A percentile compares a stretch with the other conserved stretches of the same genome.
phyloP scores from a whole-genome alignment of 2,113 vertebrate species.

The Toxotes jaculatrix region DNA sequence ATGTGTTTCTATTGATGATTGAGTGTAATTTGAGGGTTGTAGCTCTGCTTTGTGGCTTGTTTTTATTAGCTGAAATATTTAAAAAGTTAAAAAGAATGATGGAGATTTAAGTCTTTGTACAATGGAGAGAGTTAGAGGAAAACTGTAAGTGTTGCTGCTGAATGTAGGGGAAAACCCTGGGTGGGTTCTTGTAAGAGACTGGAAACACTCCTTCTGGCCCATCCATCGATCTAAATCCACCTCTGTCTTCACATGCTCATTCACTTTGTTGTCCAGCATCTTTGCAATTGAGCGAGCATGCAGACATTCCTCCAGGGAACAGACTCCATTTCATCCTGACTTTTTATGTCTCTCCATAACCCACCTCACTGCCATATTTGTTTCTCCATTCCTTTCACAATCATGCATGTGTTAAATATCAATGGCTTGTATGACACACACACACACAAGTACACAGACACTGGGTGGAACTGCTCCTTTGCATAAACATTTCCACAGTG shows the following conservation, averaged over 20 bases:
- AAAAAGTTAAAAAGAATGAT: neutral
- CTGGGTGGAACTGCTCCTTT: slow-evolving; percentile 52
- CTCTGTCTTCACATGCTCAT: slow-evolving; percentile 31
- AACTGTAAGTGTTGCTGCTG: slow-evolving; percentile 5
- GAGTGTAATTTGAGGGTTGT: neutral
- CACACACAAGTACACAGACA: slow-evolving; percentile 33
- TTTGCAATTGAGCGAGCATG: slow-evolving; percentile 9
- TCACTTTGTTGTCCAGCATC: slow-evolving; percentile 25
- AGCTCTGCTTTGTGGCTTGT: neutral
- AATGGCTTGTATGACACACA: slow-evolving; percentile 42
- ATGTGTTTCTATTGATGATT: neutral
- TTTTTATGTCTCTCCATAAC: slow-evolving; percentile 7
- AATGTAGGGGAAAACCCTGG: slow-evolving; percentile 55
- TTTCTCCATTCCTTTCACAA: slow-evolving; percentile 34
- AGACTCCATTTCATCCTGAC: slow-evolving; percentile 29
- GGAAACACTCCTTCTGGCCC: slow-evolving; percentile 48
- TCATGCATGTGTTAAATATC: slow-evolving; percentile 54
- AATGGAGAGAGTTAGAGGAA: slow-evolving; percentile 4
- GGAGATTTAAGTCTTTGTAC: neutral
- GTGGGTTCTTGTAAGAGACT: slow-evolving; percentile 54
- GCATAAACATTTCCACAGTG: slow-evolving; percentile 78
- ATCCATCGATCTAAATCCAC: slow-evolving; percentile 22
- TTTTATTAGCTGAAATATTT: neutral
- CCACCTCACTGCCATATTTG: slow-evolving; percentile 3
- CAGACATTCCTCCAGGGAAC: slow-evolving; percentile 17